Conservation (phyloP, 2,888 invertebrate species). For the Homarus gammarus region DNA sequence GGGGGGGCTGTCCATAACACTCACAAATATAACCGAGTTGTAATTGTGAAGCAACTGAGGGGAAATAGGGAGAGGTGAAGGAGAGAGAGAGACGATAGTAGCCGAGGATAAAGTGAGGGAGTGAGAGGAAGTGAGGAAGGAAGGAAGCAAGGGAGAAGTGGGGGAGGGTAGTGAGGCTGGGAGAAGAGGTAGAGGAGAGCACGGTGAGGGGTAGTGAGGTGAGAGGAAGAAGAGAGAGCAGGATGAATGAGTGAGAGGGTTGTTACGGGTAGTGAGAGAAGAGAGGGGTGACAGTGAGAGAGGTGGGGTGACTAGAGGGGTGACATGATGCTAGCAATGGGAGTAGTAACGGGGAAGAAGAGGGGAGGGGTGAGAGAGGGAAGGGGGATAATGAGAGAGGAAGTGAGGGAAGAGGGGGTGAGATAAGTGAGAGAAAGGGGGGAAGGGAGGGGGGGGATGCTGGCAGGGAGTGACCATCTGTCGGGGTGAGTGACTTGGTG, state of each 20-base stretch:
- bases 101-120: not conserved
- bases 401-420: not conserved
- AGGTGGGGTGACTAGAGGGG: not conserved
- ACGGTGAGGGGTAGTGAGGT: constrained; percentile 2
- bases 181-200: not conserved
- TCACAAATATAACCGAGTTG: no score
- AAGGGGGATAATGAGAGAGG: not conserved
- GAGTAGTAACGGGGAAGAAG: no score
- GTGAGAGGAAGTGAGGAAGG: not conserved
- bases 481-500: constrained; percentile 41
- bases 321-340: not conserved
- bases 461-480: constrained; percentile 20
- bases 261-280: not conserved
- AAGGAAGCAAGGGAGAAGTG: not conserved
- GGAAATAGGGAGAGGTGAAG: not conserved
- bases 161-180: not conserved
- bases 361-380: not conserved
- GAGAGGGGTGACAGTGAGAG: not conserved
- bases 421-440: not conserved
- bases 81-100: not conserved
- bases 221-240: not conserved
- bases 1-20: no score
- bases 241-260: no score
- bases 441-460: not conserved
- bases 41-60: no score